Evolutionary conservation across 2,888 invertebrate genomes (phyloP).

Genomic region (Leucozona laternaria): DNA sequence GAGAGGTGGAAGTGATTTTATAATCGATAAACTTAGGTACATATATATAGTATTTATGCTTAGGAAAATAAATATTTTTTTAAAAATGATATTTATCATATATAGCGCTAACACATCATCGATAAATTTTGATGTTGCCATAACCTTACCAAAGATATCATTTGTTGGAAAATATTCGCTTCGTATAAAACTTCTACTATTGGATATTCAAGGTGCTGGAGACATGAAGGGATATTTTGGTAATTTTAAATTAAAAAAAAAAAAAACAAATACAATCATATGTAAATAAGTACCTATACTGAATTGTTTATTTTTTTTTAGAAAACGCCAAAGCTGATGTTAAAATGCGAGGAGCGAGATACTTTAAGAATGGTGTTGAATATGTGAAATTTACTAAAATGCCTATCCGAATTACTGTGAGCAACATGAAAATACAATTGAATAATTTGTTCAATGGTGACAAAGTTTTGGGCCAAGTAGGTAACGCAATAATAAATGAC

Average conservation of each 20-base stretch:
- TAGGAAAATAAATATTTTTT: no score
- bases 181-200: conserved; percentile 81
- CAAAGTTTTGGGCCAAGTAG: conserved; percentile 81
- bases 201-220: conserved; percentile 82
- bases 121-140: conserved; percentile 81
- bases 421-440: conserved; percentile 80
- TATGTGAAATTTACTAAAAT: conserved; percentile 82
- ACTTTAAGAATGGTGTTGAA: conserved; percentile 79
- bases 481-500: conserved; percentile 82
- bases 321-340: conserved; percentile 82
- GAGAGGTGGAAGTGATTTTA: conserved; percentile 82
- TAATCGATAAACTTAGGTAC: conserved; percentile 82
- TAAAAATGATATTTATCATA: no score
- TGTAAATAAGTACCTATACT: not conserved
- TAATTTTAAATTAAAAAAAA: conserved; percentile 65
- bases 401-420: conserved; percentile 81
- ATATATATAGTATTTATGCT: no score
- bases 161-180: conserved; percentile 82
- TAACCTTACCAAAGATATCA: conserved; percentile 81
- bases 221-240: conserved; percentile 81
- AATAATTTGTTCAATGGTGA: conserved; percentile 83
- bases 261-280: not conserved
- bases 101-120: conserved; percentile 81
- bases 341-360: conserved; percentile 81
- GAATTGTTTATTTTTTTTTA: conserved; percentile 51